Base-by-base conservation (phyloP, 2,888 invertebrate species). In the Pyrochroa serraticornis region DNA sequence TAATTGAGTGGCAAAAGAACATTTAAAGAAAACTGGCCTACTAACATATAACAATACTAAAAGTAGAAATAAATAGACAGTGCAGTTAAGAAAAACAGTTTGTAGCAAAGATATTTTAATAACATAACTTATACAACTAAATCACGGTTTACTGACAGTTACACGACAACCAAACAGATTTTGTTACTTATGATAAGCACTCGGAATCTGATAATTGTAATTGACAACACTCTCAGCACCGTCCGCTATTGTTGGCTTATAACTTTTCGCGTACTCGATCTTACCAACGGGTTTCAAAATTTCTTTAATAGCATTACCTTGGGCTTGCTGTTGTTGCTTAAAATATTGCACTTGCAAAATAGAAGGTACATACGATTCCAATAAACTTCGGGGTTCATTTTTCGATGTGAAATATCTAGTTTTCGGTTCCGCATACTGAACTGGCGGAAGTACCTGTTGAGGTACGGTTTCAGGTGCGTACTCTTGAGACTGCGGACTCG, bases 301-400 rank as follows among this genome's bases (percentile, higher is more conserved):
- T 32, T 56, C 50, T 30, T 56, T 56, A 37, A 68, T 60, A n/a
- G 63, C 54, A 35, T 70, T 66, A 34, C 60, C 58, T 39, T 62
- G 65, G 6, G 63, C 55, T 47, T 63, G 65, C 34, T 58, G 58
- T 34, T 64, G 72, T 53, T 72, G 71, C 48, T 76, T 75, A 43
- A 73, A 73, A 49, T 75, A 77, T 51, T 75, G 72, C 32, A 77
- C 52, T 64, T 79, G 79, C 32, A 79, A 43, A 33, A 66, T 54
- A 3, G 79, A 79, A 0, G 83, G 83, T 3, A 82, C 74, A 59
- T 83, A 83, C 6, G 82, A 81, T 58, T 83, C 83, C 37, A 83
- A 70, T 13, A 83, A 69, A n/a, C 82, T 82, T 66, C 79, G 80
- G 0, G 82, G 81, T 50, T 77, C 71, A 10, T 77, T 63, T 58